Evolutionary conservation across 1,140 invertebrate species (phyloP).

Genomic region (Dendroctonus ponderosae): DNA sequence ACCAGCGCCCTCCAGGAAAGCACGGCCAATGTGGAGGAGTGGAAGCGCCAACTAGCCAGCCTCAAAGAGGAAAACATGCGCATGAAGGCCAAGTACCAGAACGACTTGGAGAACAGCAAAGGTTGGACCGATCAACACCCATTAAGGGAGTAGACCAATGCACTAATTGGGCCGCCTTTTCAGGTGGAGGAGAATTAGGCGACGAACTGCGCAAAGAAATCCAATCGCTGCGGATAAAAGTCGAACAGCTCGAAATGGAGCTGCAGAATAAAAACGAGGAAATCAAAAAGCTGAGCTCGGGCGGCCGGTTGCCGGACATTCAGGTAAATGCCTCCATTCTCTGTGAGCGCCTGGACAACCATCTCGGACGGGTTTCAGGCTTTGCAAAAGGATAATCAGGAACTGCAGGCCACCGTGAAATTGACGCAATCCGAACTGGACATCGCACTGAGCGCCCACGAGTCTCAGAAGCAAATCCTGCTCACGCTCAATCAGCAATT

Average conservation of each 20-base stretch:
- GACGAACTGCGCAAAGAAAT: conserved; percentile 57
- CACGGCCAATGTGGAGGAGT: conserved; percentile 96
- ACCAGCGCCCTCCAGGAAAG: conserved; percentile 96
- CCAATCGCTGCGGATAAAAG: conserved; percentile 67
- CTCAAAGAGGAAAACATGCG: conserved; percentile 95
- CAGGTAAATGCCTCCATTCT: conserved; percentile 30
- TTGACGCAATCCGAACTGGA: conserved; percentile 82
- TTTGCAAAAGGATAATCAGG: conserved; percentile 72
- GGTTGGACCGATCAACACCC: conserved; percentile 44
- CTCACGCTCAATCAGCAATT: conserved; percentile 82
- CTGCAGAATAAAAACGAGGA: conserved; percentile 78
- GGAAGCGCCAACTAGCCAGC: conserved; percentile 93
- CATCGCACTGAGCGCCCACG: conserved; percentile 75
- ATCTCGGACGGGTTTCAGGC: conserved; percentile 49
- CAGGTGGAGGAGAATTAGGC: conserved; percentile 51
- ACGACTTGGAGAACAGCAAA: conserved; percentile 71
- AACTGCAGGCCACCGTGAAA: conserved; percentile 67
- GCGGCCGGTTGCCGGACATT: conserved; percentile 40
- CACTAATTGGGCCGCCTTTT: neutral
- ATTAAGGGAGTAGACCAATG: neutral
- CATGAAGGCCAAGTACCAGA: conserved; percentile 73
- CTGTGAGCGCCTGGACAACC: neutral
- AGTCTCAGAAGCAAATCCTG: conserved; percentile 80
- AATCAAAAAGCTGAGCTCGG: conserved; percentile 56
- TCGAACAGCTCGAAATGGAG: conserved; percentile 74